Percentiles rank a stretch among this genome's conserved stretches.
Evolutionary conservation across 2,113 vertebrate species (phyloP).

Genomic region (Colistium nudipinnis): DNA sequence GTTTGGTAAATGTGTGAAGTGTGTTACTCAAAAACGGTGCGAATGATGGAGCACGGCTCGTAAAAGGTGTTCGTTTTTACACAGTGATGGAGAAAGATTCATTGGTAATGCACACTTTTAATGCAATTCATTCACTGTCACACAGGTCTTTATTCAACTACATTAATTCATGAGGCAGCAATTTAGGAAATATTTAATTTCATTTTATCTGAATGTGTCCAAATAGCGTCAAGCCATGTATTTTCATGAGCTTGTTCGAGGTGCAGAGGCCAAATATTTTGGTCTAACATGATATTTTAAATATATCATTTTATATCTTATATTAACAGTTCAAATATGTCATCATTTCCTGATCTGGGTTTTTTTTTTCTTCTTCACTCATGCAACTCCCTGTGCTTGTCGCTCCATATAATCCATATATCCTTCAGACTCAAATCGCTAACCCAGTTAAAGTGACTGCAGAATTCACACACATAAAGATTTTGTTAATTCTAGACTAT

Average conservation of each 20-base stretch:
- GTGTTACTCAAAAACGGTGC: conserved; percentile 13
- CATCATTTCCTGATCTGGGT: too few species aligned
- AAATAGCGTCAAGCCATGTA: neutral
- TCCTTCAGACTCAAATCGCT: too few species aligned
- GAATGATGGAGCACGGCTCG: neutral
- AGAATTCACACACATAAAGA: too few species aligned
- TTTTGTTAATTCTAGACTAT: too few species aligned
- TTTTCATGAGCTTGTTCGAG: neutral
- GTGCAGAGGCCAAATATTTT: neutral
- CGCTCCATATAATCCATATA: too few species aligned
- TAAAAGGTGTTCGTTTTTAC: neutral
- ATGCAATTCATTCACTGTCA: conserved; percentile 2
- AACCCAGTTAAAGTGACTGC: too few species aligned
- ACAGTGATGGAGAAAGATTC: neutral
- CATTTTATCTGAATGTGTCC: neutral
- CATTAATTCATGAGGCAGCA: neutral
- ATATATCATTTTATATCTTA: too few species aligned
- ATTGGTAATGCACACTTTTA: too few species aligned
- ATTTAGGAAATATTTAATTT: neutral
- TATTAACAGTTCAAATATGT: too few species aligned
- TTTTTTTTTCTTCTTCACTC: too few species aligned
- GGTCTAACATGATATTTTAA: neutral
- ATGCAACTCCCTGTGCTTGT: too few species aligned
- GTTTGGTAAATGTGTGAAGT: conserved; percentile 13
- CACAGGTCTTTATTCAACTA: neutral